Percentiles rank a stretch among this genome's conserved stretches.
Conservation (phyloP, 2,113 vertebrate genomes). For the Apodemus sylvaticus region DNA sequence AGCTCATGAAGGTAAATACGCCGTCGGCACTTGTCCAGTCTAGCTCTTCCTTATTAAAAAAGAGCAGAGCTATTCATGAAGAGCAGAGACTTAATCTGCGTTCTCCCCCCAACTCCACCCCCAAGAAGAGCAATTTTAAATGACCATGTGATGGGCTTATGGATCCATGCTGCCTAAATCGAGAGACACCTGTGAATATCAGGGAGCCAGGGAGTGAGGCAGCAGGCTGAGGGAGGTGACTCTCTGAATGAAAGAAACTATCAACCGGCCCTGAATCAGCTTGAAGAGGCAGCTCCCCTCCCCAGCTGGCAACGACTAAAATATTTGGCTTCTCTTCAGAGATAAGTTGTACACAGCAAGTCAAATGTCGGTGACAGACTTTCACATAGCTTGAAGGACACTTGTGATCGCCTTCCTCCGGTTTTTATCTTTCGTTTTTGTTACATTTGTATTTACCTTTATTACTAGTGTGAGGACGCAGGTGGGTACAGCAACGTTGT, state of each 20-base stretch:
- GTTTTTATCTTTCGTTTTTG: background rate
- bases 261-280: background rate
- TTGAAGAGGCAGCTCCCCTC: background rate
- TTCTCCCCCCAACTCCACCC: conserved; percentile 18
- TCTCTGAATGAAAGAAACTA: conserved; percentile 24
- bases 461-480: background rate
- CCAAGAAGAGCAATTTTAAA: conserved; percentile 60
- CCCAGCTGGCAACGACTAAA: background rate
- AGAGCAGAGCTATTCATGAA: conserved; percentile 62
- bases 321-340: background rate
- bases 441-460: background rate
- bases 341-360: background rate
- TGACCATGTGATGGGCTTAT: conserved; percentile 43
- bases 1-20: conserved; percentile 89
- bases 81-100: conserved; percentile 62
- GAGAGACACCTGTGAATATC: conserved; percentile 54
- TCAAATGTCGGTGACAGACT: background rate
- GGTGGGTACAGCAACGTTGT: background rate
- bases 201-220: background rate
- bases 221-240: background rate
- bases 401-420: background rate
- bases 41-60: conserved; percentile 85
- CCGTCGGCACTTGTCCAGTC: conserved; percentile 81
- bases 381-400: background rate
- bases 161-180: conserved; percentile 36